A percentile compares a stretch with the other conserved stretches of the same genome.
phyloP scores from a whole-genome alignment of 2,888 invertebrate species.

The Macaria liturata region DNA sequence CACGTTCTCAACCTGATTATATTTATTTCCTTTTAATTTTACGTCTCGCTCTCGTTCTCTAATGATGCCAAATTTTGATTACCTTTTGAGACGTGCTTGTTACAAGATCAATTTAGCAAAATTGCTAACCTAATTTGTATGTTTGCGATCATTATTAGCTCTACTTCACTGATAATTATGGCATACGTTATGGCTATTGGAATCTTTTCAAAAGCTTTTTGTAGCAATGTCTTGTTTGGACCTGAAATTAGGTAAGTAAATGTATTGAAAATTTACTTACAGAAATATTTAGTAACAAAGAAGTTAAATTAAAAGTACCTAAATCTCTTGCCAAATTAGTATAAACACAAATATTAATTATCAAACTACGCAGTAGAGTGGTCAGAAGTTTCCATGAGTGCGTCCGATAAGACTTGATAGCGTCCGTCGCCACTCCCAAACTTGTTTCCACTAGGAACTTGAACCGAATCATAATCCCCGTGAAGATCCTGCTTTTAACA shows the following conservation, averaged over 20 bases:
- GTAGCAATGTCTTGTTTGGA: too few relatives aligned
- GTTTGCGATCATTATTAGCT: neutral
- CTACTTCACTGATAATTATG: neutral
- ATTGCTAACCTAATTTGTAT: neutral
- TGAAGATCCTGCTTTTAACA: slow-evolving; percentile 26
- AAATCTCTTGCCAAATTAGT: too few relatives aligned
- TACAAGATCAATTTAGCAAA: slow-evolving; percentile 5
- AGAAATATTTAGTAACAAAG: too few relatives aligned
- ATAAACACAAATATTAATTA: slow-evolving; percentile 33
- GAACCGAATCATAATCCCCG: slow-evolving; percentile 32
- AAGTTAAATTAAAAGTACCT: too few relatives aligned
- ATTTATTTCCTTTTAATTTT: slow-evolving; percentile 35
- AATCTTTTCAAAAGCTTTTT: too few relatives aligned
- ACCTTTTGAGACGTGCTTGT: slow-evolving; percentile 6
- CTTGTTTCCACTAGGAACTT: slow-evolving; percentile 47
- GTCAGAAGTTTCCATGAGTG: slow-evolving; percentile 68
- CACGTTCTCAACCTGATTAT: slow-evolving; percentile 41
- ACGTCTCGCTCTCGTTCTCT: slow-evolving; percentile 28
- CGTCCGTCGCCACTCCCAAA: slow-evolving; percentile 46
- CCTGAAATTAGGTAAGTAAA: too few relatives aligned
- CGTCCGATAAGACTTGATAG: slow-evolving; percentile 52
- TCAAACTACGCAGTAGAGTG: slow-evolving; percentile 44
- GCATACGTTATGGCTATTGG: too few relatives aligned
- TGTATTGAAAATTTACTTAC: too few relatives aligned
- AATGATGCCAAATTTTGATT: slow-evolving; percentile 7